phyloP scores from a whole-genome alignment of 2,113 vertebrate genomes.

The Oryzias javanicus region DNA sequence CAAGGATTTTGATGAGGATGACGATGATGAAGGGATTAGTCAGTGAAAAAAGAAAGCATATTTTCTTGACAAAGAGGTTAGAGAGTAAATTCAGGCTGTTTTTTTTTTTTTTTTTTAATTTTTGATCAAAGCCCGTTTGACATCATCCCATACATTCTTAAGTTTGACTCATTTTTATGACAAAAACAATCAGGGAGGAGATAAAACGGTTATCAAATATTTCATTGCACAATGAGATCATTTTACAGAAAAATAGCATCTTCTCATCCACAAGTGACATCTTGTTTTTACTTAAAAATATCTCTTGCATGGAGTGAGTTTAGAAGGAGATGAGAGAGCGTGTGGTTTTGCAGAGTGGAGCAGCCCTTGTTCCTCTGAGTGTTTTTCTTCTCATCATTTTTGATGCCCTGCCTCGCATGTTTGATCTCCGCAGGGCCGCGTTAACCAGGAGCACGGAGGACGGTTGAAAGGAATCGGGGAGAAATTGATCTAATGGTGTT shows the following conservation, averaged over 20 bases:
- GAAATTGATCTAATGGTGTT: conserved; percentile 30
- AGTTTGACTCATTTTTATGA: conserved; percentile 40
- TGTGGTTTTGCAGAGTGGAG: conserved; percentile 22
- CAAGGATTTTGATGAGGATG: conserved; percentile 22
- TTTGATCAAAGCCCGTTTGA: conserved; percentile 38
- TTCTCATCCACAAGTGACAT: conserved; percentile 20
- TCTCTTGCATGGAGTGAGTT: conserved; percentile 21
- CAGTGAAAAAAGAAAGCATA: conserved; percentile 12
- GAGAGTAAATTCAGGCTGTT: conserved; percentile 22
- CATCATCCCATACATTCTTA: conserved; percentile 55
- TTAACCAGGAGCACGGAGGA: conserved; percentile 34
- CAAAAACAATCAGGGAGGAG: not conserved
- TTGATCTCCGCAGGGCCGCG: conserved; percentile 43
- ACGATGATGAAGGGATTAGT: conserved; percentile 14
- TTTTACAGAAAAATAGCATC: conserved; percentile 23
- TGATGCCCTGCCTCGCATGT: conserved; percentile 27
- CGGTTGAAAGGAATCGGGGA: conserved; percentile 37
- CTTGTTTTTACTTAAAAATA: conserved; percentile 19
- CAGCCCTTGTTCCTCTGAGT: conserved; percentile 32
- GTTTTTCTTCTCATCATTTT: conserved; percentile 8
- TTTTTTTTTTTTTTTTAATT: conserved; percentile 12
- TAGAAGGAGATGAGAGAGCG: conserved; percentile 13
- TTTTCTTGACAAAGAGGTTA: conserved; percentile 36
- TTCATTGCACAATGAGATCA: not conserved
- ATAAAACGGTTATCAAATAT: not conserved